Conservation (phyloP, 2,888 invertebrate genomes). For the Daptonema setosum region DNA sequence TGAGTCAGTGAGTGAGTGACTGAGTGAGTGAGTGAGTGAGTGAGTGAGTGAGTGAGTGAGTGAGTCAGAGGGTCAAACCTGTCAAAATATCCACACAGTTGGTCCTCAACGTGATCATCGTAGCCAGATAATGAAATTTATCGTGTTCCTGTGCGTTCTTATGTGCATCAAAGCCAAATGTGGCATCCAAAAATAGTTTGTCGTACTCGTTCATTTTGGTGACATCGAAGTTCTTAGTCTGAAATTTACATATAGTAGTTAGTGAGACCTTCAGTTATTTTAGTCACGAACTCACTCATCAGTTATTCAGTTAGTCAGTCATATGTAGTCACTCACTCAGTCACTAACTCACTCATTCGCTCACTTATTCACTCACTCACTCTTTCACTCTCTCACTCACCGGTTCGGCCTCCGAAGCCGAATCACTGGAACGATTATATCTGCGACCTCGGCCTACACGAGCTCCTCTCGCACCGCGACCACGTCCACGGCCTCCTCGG, state of each 20-base stretch:
- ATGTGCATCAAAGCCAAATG: not conserved
- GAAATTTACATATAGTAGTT: too few species aligned
- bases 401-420: not conserved
- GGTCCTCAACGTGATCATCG: not conserved
- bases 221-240: not conserved
- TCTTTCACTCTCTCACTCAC: not conserved
- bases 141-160: conserved; percentile 2
- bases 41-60: too few species aligned
- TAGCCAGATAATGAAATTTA: conserved; percentile 1
- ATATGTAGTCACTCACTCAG: too few species aligned
- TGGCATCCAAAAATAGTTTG: not conserved
- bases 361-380: not conserved
- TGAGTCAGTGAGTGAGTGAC: too few species aligned
- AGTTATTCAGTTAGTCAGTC: too few species aligned
- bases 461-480: not conserved
- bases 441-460: not conserved
- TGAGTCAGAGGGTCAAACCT: too few species aligned
- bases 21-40: too few species aligned
- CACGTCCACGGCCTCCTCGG: not conserved
- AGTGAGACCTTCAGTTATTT: too few species aligned
- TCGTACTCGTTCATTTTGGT: not conserved
- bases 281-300: too few species aligned
- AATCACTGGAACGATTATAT: not conserved
- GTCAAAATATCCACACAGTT: not conserved
- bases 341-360: too few species aligned